Percentiles rank a stretch among this genome's conserved stretches.
These are phyloP conservation scores for Aphyosemion australe DNA, from an alignment of 2,113 vertebrate genomes.

Conservation along the genomic window DNA sequence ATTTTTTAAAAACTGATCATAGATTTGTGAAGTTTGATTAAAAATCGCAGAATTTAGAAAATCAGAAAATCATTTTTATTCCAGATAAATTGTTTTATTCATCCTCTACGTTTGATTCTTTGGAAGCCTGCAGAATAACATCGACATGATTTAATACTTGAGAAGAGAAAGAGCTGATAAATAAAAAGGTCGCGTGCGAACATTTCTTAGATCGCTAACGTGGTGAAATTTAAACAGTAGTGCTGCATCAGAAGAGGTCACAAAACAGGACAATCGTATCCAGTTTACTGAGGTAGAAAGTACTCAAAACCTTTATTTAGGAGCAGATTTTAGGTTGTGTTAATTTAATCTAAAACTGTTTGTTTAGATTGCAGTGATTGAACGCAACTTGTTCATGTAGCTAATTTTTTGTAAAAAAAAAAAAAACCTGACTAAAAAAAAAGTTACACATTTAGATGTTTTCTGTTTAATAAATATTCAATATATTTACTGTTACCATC, in stretches of 20 bases:
- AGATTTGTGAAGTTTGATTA: no score
- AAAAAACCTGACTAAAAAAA: not conserved
- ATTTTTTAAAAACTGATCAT: no score
- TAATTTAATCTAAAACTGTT: not conserved
- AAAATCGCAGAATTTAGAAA: no score
- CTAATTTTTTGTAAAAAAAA: not conserved
- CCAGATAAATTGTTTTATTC: no score
- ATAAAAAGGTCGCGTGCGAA: no score
- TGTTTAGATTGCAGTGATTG: not conserved
- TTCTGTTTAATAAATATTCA: slow-evolving; percentile 5
- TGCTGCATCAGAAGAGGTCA: slow-evolving; percentile 4
- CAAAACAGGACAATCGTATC: slow-evolving; percentile 17
- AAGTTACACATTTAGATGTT: not conserved
- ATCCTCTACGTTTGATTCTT: no score
- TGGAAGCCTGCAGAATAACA: no score
- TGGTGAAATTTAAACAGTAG: slow-evolving; percentile 27
- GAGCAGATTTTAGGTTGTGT: not conserved
- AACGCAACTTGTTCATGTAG: not conserved
- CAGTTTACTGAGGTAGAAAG: slow-evolving; percentile 55
- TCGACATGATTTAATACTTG: slow-evolving; percentile 6
- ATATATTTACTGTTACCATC: slow-evolving; percentile 7
- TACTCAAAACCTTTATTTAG: slow-evolving; percentile 6
- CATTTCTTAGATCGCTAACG: no score
- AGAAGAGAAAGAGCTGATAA: slow-evolving; percentile 14
- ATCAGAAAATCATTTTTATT: no score